These are phyloP conservation scores for Perca fluviatilis DNA, from an alignment of 2,113 vertebrate genomes.

Conservation along the genomic window DNA sequence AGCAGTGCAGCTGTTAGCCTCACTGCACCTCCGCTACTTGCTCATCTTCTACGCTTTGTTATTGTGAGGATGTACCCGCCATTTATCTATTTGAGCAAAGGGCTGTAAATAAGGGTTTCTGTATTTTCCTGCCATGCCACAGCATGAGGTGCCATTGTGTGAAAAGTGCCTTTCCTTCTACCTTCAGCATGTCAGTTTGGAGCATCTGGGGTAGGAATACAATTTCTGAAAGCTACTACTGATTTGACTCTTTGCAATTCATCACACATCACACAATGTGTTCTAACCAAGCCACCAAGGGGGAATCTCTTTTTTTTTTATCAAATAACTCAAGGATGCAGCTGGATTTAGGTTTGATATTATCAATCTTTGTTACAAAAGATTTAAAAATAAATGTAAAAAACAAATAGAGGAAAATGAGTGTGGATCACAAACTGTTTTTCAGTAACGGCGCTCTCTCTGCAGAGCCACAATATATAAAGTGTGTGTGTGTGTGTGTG, in stretches of 20 bases:
- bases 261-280: slow-evolving; percentile 28
- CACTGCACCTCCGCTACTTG: slow-evolving; percentile 4
- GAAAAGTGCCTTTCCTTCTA: slow-evolving; percentile 32
- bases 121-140: slow-evolving; percentile 19
- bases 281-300: neutral
- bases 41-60: slow-evolving; percentile 31
- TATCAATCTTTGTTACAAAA: neutral
- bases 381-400: slow-evolving; percentile 5
- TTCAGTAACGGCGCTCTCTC: neutral
- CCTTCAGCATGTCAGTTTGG: slow-evolving; percentile 3
- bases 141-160: slow-evolving; percentile 46
- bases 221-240: slow-evolving; percentile 24
- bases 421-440: slow-evolving; percentile 14
- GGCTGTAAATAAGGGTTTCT: slow-evolving; percentile 52
- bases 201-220: slow-evolving; percentile 14
- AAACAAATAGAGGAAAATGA: slow-evolving; percentile 9
- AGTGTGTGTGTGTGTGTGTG: slow-evolving; percentile 16
- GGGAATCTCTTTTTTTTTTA: neutral
- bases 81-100: slow-evolving; percentile 52
- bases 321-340: slow-evolving; percentile 1
- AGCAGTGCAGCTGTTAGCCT: slow-evolving; percentile 48
- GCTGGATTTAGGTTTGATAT: neutral
- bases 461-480: slow-evolving; percentile 39
- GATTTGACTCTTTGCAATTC: slow-evolving; percentile 35
- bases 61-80: slow-evolving; percentile 23